Evolutionary conservation across 2,797 vertebrate genomes (phyloP).

Genomic region (Danio choprae): DNA sequence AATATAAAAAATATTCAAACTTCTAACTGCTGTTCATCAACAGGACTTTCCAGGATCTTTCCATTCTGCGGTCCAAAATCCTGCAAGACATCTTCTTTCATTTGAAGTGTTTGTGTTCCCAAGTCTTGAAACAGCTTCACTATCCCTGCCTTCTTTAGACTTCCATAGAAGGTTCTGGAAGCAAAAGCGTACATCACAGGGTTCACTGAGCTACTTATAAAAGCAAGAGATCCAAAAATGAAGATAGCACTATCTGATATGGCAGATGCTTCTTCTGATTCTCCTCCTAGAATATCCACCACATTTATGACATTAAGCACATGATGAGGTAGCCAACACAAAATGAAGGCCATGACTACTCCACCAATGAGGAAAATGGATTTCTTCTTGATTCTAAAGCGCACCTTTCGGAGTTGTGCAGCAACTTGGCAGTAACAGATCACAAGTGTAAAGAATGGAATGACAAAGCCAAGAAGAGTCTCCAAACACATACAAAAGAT

Average conservation of each 20-base stretch:
- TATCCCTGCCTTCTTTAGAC: constrained; percentile 69
- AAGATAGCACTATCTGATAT: constrained; percentile 47
- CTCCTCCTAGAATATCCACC: constrained; percentile 52
- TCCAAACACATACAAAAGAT: constrained; percentile 67
- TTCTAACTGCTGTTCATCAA: background rate
- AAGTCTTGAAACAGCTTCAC: constrained; percentile 79
- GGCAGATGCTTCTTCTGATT: constrained; percentile 9
- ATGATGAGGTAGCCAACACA: constrained; percentile 78
- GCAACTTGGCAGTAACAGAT: constrained; percentile 69
- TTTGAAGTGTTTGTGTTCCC: constrained; percentile 57
- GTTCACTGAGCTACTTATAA: constrained; percentile 75
- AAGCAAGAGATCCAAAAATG: constrained; percentile 70
- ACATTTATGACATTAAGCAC: constrained; percentile 71
- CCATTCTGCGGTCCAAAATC: constrained; percentile 1
- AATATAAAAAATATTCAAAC: background rate
- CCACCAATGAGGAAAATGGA: constrained; percentile 66
- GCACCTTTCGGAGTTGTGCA: constrained; percentile 68
- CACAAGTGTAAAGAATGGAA: constrained; percentile 74
- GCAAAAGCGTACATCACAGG: constrained; percentile 78
- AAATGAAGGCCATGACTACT: constrained; percentile 68
- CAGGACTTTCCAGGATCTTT: background rate
- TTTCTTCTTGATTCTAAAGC: constrained; percentile 62
- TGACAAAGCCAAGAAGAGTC: constrained; percentile 72
- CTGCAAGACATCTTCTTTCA: constrained; percentile 10
- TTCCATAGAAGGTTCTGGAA: constrained; percentile 72